Conservation (phyloP, 2,113 vertebrate species). For the Myotis yumanensis region DNA sequence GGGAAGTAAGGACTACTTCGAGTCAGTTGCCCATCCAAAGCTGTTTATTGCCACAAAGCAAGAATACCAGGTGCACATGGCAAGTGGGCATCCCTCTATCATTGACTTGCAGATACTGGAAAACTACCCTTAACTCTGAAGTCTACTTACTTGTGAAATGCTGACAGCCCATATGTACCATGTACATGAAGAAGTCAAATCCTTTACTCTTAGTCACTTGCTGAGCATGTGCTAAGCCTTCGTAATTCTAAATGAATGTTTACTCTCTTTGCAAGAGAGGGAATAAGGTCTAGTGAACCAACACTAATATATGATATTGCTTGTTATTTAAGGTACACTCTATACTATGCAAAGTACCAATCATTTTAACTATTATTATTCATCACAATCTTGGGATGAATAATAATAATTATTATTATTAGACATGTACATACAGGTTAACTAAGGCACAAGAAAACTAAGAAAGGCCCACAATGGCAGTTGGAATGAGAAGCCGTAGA, state of each 20-base stretch:
- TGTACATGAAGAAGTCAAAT: conserved; percentile 55
- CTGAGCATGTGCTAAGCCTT: conserved; percentile 60
- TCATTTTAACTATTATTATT: conserved; percentile 68
- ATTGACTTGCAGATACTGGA: conserved; percentile 48
- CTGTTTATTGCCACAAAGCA: conserved; percentile 59
- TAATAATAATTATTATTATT: too few species aligned
- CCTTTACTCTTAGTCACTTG: conserved; percentile 49
- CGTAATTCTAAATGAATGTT: conserved; percentile 72
- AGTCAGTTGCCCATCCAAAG: conserved; percentile 39
- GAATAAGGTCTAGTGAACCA: background rate
- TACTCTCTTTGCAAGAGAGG: conserved; percentile 68
- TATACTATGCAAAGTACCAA: conserved; percentile 50
- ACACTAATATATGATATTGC: background rate
- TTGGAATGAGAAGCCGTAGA: background rate
- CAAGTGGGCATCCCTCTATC: background rate
- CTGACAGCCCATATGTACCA: conserved; percentile 60
- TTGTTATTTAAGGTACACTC: conserved; percentile 67
- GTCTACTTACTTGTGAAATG: background rate
- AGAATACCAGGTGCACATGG: background rate
- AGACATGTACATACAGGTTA: background rate
- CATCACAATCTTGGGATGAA: background rate
- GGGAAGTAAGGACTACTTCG: conserved; percentile 49
- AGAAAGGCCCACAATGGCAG: background rate
- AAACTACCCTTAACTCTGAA: background rate
- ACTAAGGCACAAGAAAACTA: conserved; percentile 31